Percentiles rank a stretch among this genome's conserved stretches.
Evolutionary conservation across 2,797 vertebrate species (phyloP).

Genomic region (Margarornis squamiger): DNA sequence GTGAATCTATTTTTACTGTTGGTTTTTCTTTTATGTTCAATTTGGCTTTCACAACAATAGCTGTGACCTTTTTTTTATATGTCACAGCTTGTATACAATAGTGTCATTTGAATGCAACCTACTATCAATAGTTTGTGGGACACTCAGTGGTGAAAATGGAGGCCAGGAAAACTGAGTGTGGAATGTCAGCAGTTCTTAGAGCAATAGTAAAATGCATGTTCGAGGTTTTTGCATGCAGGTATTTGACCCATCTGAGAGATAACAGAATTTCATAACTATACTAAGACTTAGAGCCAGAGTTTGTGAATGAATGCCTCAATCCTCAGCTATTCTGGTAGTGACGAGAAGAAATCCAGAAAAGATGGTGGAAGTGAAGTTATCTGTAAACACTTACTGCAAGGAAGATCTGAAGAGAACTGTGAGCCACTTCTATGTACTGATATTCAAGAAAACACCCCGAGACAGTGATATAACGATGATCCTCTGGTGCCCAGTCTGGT

Average conservation of each 20-base stretch:
- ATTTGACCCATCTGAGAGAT: not conserved
- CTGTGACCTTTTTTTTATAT: not conserved
- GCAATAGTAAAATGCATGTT: not conserved
- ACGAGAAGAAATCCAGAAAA: not conserved
- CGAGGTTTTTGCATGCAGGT: not conserved
- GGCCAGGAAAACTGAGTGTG: not conserved
- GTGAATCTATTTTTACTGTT: not conserved
- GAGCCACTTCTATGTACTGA: constrained; percentile 98
- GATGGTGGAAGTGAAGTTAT: not conserved
- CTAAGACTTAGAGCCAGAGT: not conserved
- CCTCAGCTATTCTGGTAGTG: not conserved
- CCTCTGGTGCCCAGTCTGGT: constrained; percentile 95
- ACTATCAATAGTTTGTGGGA: not conserved
- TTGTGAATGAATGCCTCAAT: not conserved
- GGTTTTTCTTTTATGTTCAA: not conserved
- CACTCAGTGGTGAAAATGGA: not conserved
- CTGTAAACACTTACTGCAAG: constrained; percentile 90
- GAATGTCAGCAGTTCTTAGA: not conserved
- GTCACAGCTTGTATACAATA: not conserved
- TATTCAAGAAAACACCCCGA: constrained; percentile 96
- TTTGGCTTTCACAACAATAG: not conserved
- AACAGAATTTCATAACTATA: not conserved
- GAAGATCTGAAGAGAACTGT: constrained; percentile 96
- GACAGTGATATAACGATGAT: constrained; percentile 98
- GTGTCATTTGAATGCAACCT: not conserved